Evolutionary conservation across 1,140 invertebrate genomes (phyloP).

Genomic region (Macrostomum lignano): DNA sequence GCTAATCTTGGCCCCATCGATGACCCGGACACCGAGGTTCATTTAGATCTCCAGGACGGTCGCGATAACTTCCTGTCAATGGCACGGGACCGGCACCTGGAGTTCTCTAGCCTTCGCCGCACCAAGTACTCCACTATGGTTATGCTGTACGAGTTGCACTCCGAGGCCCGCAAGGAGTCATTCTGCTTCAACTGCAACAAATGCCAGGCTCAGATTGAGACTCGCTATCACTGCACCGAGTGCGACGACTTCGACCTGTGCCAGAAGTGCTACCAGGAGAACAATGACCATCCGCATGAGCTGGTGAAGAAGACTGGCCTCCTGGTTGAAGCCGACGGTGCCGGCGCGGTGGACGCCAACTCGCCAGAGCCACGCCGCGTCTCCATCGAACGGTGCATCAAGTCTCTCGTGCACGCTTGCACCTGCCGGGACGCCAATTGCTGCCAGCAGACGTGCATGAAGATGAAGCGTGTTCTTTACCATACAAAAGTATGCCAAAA

Average conservation of each 20-base stretch:
- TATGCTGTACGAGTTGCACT: conserved; percentile 80
- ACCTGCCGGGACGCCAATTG: conserved; percentile 5
- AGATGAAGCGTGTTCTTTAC: conserved; percentile 3
- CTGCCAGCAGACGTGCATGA: neutral
- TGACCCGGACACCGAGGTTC: conserved; percentile 67
- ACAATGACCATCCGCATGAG: neutral
- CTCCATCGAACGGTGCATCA: neutral
- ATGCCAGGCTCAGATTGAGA: conserved; percentile 65
- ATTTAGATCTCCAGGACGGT: conserved; percentile 85
- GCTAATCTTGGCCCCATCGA: conserved; percentile 9
- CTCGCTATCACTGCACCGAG: conserved; percentile 63
- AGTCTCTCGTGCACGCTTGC: conserved; percentile 2
- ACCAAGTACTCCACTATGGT: conserved; percentile 74
- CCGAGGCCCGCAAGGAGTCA: conserved; percentile 71
- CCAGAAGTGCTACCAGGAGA: conserved; percentile 1
- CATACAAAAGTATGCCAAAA: conserved; percentile 5
- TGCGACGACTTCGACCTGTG: conserved; percentile 37
- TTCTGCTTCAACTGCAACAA: conserved; percentile 75
- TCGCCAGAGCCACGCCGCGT: conserved; percentile 1
- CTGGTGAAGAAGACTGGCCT: no score
- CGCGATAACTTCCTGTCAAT: conserved; percentile 77
- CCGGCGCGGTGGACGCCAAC: neutral
- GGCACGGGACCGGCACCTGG: conserved; percentile 76
- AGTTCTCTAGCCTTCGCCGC: conserved; percentile 65
- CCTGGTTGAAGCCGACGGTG: conserved; percentile 1